Base-by-base conservation (phyloP, 1,140 invertebrate species). In the Potamilus streckersoni region DNA sequence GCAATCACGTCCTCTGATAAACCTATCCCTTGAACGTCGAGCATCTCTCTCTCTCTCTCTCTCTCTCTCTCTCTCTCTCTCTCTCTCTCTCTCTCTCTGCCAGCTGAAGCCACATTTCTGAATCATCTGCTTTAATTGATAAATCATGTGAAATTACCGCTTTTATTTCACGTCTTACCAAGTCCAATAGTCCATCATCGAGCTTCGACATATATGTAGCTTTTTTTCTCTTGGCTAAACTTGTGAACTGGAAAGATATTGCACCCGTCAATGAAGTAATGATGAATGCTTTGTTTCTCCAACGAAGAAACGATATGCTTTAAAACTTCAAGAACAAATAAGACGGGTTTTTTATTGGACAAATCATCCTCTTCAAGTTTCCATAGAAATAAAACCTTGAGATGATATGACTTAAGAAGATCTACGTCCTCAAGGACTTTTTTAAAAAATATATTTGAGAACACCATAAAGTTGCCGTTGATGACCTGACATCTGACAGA, bases 361-460 rank as follows among this genome's bases (percentile, higher is more conserved):
- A 68, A 56, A 56, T 68, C 49, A 31, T 68, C 66, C 8, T 68
- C 49, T 68, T 68, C 66, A 56, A 68, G 66, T 56, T 17, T 56
- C 23, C 66, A 2, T 56, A 68, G 49, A 68, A 68, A 68, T 19
- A 68, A 68, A 16, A 68, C 58, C 58, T 68, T 68, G 2, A 68
- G 6, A 56, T 68, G 66, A 13, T 68, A 68, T 68, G 66, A 68
- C 17, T 56, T n/a, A 2, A 68, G 49, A 19, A 68, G 66, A 15
- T 56, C 66, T 12, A 20, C 3, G 1, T 68, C 49, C 15, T 68
- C 66, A 19, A 68, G 55, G 14, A 68, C 1, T 56, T 14, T 38
- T 68, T 68, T 57, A 68, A 68, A 68, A 68, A 15, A 68, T 15
- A 23, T 68, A 68, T 68, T 68, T 68, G 2, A 56, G 49, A n/a